Conservation (phyloP, 2,888 invertebrate genomes). For the Julus scandinavius region DNA sequence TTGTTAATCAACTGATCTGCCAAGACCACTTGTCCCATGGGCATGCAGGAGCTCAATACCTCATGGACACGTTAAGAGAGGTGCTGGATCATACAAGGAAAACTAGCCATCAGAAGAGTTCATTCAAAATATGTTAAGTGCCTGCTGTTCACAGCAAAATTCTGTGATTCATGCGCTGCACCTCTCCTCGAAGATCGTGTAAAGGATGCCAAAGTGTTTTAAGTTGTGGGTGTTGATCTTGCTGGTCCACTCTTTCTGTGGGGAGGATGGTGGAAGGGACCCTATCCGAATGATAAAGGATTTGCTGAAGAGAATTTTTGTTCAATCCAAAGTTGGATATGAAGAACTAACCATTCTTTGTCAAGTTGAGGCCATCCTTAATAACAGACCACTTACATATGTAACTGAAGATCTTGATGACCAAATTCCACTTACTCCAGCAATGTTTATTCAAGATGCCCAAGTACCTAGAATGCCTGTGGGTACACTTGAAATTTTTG, state of each 20-base stretch:
- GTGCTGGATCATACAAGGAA: neutral
- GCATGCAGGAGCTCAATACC: neutral
- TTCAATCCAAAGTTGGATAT: constrained; percentile 59
- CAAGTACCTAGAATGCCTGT: too few relatives aligned
- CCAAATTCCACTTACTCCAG: constrained; percentile 55
- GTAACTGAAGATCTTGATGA: constrained; percentile 60
- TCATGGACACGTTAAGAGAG: neutral
- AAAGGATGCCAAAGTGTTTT: neutral
- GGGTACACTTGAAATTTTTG: neutral
- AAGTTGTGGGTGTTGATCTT: neutral
- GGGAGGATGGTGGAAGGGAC: constrained; percentile 67
- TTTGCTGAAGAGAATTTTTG: constrained; percentile 63
- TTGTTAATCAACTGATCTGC: neutral
- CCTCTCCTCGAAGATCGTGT: neutral
- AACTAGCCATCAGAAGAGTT: neutral
- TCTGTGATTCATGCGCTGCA: neutral
- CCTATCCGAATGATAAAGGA: constrained; percentile 65
- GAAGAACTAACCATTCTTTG: constrained; percentile 62
- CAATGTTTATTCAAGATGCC: constrained; percentile 54
- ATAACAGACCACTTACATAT: constrained; percentile 64
- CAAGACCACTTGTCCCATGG: neutral
- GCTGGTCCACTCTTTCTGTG: constrained; percentile 60
- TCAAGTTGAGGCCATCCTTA: constrained; percentile 62
- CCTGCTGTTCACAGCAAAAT: neutral
- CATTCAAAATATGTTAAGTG: neutral